Conservation (phyloP, 2,113 vertebrate species). For the Eolophus roseicapilla region DNA sequence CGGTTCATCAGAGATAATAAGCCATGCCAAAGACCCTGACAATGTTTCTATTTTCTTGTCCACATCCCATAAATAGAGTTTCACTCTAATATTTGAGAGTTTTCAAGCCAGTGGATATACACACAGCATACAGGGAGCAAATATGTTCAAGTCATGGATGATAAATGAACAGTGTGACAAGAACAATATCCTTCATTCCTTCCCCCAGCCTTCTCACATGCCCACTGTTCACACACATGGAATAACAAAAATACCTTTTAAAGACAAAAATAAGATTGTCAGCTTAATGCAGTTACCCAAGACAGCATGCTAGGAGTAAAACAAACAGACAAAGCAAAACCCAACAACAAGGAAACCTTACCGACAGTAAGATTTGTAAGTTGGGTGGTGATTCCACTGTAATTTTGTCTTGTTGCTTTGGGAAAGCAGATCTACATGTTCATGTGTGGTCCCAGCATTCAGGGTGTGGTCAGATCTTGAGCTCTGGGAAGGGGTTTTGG, state of each 20-base stretch:
- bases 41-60: constrained; percentile 7
- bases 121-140: not conserved
- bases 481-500: constrained; percentile 26
- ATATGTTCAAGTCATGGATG: not conserved
- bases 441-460: constrained; percentile 55
- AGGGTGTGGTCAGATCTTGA: not conserved
- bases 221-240: not conserved
- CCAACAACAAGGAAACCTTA: not conserved
- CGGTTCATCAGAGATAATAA: not conserved
- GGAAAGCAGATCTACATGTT: not conserved
- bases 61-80: not conserved
- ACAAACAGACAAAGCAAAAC: not conserved
- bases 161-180: not conserved
- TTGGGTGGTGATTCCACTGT: not conserved
- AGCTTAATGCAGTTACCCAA: not conserved
- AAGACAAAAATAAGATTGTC: not conserved
- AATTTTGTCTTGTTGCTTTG: constrained; percentile 32
- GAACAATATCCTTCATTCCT: not conserved
- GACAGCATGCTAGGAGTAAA: not conserved
- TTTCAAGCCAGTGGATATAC: not conserved
- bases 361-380: constrained; percentile 15
- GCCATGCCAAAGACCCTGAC: not conserved
- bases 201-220: not conserved
- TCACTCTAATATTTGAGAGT: not conserved
- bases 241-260: not conserved